These are phyloP conservation scores for Enteromius viviparus DNA, from an alignment of 2,797 vertebrate species.

Conservation along the genomic window DNA sequence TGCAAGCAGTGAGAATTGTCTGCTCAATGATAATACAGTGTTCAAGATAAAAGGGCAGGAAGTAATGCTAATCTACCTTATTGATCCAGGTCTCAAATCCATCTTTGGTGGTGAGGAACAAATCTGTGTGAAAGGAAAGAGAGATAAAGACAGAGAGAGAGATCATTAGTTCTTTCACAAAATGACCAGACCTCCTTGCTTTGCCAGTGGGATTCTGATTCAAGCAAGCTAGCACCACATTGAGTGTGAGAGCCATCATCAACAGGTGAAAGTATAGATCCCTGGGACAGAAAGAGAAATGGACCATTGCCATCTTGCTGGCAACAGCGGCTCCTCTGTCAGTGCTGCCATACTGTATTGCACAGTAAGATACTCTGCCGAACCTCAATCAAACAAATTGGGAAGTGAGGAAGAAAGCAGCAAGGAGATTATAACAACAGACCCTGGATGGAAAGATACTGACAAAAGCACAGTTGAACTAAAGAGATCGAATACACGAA, in stretches of 20 bases:
- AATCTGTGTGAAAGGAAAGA: conserved; percentile 51
- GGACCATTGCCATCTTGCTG: conserved; percentile 1
- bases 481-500: conserved; percentile 9
- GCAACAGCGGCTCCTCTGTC: background rate
- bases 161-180: conserved; percentile 25
- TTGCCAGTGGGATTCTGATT: background rate
- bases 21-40: conserved; percentile 15
- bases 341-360: background rate
- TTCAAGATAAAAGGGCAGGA: conserved; percentile 20
- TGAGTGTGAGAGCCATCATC: conserved; percentile 2
- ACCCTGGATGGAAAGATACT: background rate
- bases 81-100: conserved; percentile 63
- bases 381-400: conserved; percentile 4
- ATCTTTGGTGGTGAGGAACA: conserved; percentile 59
- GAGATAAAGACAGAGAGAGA: conserved; percentile 7
- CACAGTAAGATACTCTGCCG: conserved; percentile 6
- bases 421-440: conserved; percentile 4
- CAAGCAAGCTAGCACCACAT: background rate
- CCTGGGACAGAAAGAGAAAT: conserved; percentile 1
- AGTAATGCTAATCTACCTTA: conserved; percentile 53
- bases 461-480: conserved; percentile 18
- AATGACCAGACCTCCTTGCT: background rate
- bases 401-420: background rate
- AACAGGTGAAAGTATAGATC: conserved; percentile 27
- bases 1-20: background rate